phyloP scores from a whole-genome alignment of 1,140 invertebrate genomes.

The Carposina sasakii region DNA sequence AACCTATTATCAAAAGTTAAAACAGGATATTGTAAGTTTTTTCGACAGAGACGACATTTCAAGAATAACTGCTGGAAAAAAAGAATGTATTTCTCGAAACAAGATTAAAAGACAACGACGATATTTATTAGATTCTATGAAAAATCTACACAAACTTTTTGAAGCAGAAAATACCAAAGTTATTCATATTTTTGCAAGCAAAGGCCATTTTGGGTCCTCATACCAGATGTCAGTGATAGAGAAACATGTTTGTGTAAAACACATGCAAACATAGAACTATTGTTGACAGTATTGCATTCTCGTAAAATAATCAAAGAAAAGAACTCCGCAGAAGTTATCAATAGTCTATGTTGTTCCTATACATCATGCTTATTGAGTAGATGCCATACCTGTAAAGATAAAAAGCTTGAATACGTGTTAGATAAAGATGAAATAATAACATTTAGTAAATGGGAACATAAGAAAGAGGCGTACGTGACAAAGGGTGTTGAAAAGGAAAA shows the following conservation, averaged over 20 bases:
- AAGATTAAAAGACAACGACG: no score
- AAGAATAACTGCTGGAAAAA: no score
- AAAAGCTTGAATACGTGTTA: slow-evolving; percentile 14
- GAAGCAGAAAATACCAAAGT: no score
- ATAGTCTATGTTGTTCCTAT: slow-evolving; percentile 12
- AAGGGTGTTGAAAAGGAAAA: no score
- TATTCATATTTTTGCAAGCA: slow-evolving; percentile 21
- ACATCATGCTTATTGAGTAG: slow-evolving; percentile 12
- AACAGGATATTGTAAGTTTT: no score
- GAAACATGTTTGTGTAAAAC: slow-evolving; percentile 19
- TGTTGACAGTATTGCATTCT: slow-evolving; percentile 10
- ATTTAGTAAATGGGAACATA: slow-evolving; percentile 14
- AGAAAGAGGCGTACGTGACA: no score
- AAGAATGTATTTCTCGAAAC: no score
- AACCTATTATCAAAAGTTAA: no score
- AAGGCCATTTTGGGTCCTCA: no score
- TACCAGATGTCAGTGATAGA: slow-evolving; percentile 11
- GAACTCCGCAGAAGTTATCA: slow-evolving; percentile 7
- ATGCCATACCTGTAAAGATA: slow-evolving; percentile 15
- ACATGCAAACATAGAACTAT: slow-evolving; percentile 12
- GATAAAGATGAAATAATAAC: slow-evolving; percentile 13
- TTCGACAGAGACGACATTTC: no score
- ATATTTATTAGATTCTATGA: no score
- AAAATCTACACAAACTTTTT: no score
- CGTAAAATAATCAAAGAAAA: slow-evolving; percentile 14